A percentile compares a stretch with the other conserved stretches of the same genome.
Conservation (phyloP, 2,797 vertebrate species). For the Eupleurogrammus muticus region DNA sequence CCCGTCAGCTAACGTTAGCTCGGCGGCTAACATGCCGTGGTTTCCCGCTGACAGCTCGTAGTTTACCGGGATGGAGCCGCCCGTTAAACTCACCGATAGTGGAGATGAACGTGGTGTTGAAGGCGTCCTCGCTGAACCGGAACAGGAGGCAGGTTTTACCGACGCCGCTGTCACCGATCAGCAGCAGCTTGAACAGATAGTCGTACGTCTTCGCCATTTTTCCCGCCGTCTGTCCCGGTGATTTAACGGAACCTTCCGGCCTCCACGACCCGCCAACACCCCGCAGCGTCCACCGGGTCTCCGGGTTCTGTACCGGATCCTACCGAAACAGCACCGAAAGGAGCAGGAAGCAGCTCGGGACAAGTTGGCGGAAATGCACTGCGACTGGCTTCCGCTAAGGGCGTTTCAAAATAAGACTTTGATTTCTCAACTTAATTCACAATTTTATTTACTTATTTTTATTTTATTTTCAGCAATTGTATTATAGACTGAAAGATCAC, state of each 20-base stretch:
- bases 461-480: too few species aligned
- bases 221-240: constrained; percentile 57
- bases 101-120: constrained; percentile 93
- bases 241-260: constrained; percentile 54
- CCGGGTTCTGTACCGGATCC: constrained; percentile 17
- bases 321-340: constrained; percentile 8
- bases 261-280: not conserved
- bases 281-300: constrained; percentile 2
- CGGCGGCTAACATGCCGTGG: not conserved
- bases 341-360: constrained; percentile 44
- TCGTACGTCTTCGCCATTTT: constrained; percentile 91
- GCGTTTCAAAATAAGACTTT: constrained; percentile 54
- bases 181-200: constrained; percentile 94
- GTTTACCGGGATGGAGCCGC: not conserved
- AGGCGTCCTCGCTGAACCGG: constrained; percentile 91
- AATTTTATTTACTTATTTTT: too few species aligned
- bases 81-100: constrained; percentile 84
- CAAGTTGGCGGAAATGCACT: not conserved
- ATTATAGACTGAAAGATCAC: too few species aligned
- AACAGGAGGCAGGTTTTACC: constrained; percentile 95
- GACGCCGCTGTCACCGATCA: constrained; percentile 94
- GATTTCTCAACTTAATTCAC: too few species aligned
- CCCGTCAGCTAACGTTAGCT: not conserved
- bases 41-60: not conserved
- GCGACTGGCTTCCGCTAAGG: not conserved